These are phyloP conservation scores for Helicoverpa zea DNA, from an alignment of 1,140 invertebrate species.

Conservation along the genomic window DNA sequence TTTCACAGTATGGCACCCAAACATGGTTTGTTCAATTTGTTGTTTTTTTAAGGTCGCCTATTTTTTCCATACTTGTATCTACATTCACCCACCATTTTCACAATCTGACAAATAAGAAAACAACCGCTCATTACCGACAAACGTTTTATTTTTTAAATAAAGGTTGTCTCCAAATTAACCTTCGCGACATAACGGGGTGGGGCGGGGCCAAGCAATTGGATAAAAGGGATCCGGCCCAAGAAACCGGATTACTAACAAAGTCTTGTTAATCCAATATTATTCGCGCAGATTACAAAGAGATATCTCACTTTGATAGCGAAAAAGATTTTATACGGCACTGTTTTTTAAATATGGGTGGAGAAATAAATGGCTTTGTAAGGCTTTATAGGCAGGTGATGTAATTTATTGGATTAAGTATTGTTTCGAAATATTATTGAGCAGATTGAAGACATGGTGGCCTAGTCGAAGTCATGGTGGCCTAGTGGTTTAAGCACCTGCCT, in stretches of 20 bases:
- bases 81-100: too few species aligned
- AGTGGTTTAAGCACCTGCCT: too few species aligned
- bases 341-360: slow-evolving; percentile 25
- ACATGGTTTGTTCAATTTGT: too few species aligned
- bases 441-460: too few species aligned
- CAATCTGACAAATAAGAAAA: background rate
- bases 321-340: slow-evolving; percentile 52
- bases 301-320: slow-evolving; percentile 72
- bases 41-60: too few species aligned
- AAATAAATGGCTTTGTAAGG: background rate
- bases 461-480: too few species aligned
- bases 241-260: slow-evolving; percentile 66
- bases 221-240: slow-evolving; percentile 67
- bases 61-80: too few species aligned
- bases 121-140: slow-evolving; percentile 30
- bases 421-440: too few species aligned
- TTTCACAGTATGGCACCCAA: too few species aligned
- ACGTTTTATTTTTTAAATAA: slow-evolving; percentile 38
- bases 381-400: too few species aligned
- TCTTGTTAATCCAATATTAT: slow-evolving; percentile 75
- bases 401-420: too few species aligned
- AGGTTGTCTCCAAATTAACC: slow-evolving; percentile 49
- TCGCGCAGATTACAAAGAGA: slow-evolving; percentile 75
- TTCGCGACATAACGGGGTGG: slow-evolving; percentile 46
- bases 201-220: slow-evolving; percentile 57